A percentile compares a stretch with the other conserved stretches of the same genome.
Conservation (phyloP, 2,888 invertebrate genomes). For the Ephialtes manifestator region DNA sequence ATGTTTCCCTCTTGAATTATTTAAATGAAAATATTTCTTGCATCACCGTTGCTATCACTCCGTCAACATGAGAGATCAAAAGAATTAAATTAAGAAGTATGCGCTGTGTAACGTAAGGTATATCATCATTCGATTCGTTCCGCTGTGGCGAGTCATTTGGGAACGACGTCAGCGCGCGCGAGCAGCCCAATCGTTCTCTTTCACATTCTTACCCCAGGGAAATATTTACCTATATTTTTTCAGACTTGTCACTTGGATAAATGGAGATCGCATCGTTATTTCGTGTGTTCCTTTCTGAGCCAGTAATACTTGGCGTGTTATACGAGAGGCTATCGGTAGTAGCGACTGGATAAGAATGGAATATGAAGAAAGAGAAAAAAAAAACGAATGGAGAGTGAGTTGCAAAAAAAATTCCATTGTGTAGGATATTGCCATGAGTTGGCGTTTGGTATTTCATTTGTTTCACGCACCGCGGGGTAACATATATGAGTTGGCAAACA, state of each 20-base stretch:
- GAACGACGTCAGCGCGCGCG: neutral
- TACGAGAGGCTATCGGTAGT: neutral
- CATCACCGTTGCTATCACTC: neutral
- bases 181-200: neutral
- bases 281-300: neutral
- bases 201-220: conserved; percentile 44
- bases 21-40: neutral
- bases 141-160: neutral
- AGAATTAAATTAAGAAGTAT: conserved; percentile 22
- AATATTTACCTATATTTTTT: conserved; percentile 64
- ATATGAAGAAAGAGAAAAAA: neutral
- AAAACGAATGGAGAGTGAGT: neutral
- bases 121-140: neutral
- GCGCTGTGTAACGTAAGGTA: neutral
- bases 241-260: conserved; percentile 50
- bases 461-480: conserved; percentile 12
- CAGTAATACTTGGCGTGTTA: neutral
- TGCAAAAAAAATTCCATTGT: conserved; percentile 5
- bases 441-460: conserved; percentile 43
- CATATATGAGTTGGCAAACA: conserved; percentile 49
- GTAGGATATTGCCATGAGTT: conserved; percentile 7
- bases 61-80: neutral
- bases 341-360: neutral
- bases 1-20: neutral
- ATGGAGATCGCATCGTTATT: conserved; percentile 18